Evolutionary conservation across 2,888 invertebrate species (phyloP).

Genomic region (Ramazzottius varieornatus): DNA sequence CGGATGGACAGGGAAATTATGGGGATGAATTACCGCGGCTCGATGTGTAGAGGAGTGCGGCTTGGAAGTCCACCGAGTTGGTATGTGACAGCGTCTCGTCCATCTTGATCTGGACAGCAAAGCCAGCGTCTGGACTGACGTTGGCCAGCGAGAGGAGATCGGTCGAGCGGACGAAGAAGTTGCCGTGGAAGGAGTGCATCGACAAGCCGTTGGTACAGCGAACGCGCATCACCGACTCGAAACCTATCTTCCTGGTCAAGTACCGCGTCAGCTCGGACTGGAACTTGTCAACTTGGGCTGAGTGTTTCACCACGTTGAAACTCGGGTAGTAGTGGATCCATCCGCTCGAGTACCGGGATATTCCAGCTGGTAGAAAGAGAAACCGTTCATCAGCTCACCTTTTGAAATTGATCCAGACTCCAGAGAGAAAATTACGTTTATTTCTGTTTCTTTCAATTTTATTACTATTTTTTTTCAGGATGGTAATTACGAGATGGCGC

Average conservation of each 20-base stretch:
- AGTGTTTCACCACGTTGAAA: conserved; percentile 44
- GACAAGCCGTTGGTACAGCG: conserved; percentile 66
- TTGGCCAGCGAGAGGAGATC: conserved; percentile 83
- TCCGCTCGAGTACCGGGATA: conserved; percentile 82
- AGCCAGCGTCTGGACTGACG: conserved; percentile 88
- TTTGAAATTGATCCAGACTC: no score
- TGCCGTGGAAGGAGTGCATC: conserved; percentile 95
- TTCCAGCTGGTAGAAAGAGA: conserved; percentile 31
- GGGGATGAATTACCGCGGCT: conserved; percentile 37
- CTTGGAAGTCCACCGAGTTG: conserved; percentile 80
- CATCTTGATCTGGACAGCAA: conserved; percentile 86
- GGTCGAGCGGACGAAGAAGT: conserved; percentile 92
- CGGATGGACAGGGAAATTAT: conserved; percentile 5
- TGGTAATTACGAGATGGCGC: not conserved
- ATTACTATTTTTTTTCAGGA: no score
- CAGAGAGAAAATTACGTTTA: no score
- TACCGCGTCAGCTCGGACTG: conserved; percentile 55
- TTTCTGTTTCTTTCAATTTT: no score
- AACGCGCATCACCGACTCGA: conserved; percentile 93
- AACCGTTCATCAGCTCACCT: not conserved
- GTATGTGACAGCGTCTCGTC: conserved; percentile 65
- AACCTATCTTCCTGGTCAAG: conserved; percentile 81
- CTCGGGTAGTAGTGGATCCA: conserved; percentile 64
- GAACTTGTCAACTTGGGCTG: conserved; percentile 43
- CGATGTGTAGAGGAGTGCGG: conserved; percentile 81